Base-by-base conservation (phyloP, 2,113 vertebrate species). In the Capreolus pygargus region DNA sequence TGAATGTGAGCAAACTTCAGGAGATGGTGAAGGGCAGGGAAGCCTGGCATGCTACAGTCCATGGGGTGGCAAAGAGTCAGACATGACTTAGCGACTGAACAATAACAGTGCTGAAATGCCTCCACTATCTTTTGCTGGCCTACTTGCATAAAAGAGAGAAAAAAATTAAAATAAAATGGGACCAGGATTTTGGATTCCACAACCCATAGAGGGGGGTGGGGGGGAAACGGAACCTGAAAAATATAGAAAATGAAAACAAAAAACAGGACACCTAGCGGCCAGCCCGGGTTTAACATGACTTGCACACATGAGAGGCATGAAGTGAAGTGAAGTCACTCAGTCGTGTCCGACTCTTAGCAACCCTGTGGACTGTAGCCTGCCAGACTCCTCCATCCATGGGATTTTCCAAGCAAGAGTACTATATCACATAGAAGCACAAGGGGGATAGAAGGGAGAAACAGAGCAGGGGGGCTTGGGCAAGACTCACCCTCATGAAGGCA, bases 401-500 rank as follows among this genome's bases (percentile, higher is more conserved):
- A 39, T 39, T 74, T 39, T 74, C 36, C n/a, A 74, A 25, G 67
- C 67, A 39, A 25, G 67, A 39, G 67, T 39, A 6, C 67, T 39
- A 1, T 39, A 25, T 39, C 36, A 14, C 70, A 27, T 0, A 7
- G 57, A 36, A 54, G 54, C 11, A 7, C 9, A 39, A 23, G 16
- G 8, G 21, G 16, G 33, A 47, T 27, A 13, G 9, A 36, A 43
- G 33, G 17, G 50, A 57, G 23, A 39, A 23, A 3, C 8, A 13
- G 61, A 47, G 1, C 13, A 25, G 2, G 8, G 2, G 2, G 10
- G 1, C 14, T 3, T 14, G 30, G 17, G 33, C 0, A 3, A 45
- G 28, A 74, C 96, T 84, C n/a, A 97, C 94, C 84, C 52, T 81
- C 84, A 92, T 0, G 16, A 4, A 55, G 27, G 3, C 1, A 10